These are phyloP conservation scores for Intellagama lesueurii DNA, from an alignment of 2,797 vertebrate genomes.

Conservation along the genomic window DNA sequence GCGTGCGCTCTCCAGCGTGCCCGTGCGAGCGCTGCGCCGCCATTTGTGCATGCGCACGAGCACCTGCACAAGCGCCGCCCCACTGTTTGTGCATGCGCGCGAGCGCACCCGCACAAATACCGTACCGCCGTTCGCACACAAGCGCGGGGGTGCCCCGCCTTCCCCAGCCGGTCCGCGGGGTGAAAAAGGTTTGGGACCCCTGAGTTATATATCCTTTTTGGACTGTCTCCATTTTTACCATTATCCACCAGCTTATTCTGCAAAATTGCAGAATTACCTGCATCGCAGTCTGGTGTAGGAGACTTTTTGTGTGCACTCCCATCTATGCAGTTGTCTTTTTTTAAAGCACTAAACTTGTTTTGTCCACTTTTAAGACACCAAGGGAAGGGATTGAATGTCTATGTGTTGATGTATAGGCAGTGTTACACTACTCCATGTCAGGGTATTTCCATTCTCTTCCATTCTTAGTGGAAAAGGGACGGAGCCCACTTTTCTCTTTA, in stretches of 20 bases:
- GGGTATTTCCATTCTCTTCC: background rate
- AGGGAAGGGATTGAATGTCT: background rate
- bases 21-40: too few species aligned
- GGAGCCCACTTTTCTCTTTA: background rate
- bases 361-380: background rate
- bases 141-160: too few species aligned
- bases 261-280: background rate
- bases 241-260: background rate
- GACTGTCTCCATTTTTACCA: background rate
- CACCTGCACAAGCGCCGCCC: too few species aligned
- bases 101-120: too few species aligned
- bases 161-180: too few species aligned
- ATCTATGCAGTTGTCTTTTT: background rate
- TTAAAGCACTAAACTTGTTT: background rate
- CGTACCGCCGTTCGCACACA: too few species aligned
- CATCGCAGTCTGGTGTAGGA: background rate
- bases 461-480: background rate
- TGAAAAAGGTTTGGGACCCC: too few species aligned
- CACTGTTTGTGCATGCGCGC: too few species aligned
- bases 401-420: background rate
- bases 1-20: too few species aligned
- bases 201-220: background rate
- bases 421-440: background rate
- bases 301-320: background rate
- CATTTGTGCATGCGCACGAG: too few species aligned